These are phyloP conservation scores for Fissipunctia ypsillon DNA, from an alignment of 2,888 invertebrate genomes.

Conservation along the genomic window DNA sequence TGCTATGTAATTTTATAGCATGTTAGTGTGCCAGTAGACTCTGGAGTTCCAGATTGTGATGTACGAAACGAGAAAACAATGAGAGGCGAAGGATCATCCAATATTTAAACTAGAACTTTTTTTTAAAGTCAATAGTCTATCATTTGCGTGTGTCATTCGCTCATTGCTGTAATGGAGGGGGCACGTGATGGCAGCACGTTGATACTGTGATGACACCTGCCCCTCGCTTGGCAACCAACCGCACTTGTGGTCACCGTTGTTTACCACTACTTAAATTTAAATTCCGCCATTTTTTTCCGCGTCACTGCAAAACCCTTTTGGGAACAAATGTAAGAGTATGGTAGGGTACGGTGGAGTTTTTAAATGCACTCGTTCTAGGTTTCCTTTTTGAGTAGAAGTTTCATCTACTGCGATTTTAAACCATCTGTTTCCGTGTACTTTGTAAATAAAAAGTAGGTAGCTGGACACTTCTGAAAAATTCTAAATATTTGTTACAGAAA, in stretches of 20 bases:
- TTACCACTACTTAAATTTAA: conserved; percentile 37
- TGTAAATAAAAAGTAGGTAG: neutral
- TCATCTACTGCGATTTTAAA: neutral
- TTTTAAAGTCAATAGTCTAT: conserved; percentile 17
- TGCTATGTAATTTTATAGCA: neutral
- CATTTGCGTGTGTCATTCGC: conserved; percentile 33
- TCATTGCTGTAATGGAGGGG: conserved; percentile 59
- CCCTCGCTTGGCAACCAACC: conserved; percentile 39
- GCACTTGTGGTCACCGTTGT: conserved; percentile 51
- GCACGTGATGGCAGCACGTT: conserved; percentile 50
- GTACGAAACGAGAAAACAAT: neutral
- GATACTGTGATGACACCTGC: conserved; percentile 53
- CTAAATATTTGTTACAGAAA: neutral
- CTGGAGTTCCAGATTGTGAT: neutral
- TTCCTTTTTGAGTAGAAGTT: neutral
- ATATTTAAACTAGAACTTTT: conserved; percentile 27
- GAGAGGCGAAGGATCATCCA: neutral
- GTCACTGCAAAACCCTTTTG: neutral
- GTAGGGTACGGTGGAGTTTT: neutral
- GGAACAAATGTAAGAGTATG: conserved; percentile 9
- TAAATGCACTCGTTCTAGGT: conserved; percentile 9
- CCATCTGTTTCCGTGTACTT: neutral
- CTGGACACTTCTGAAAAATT: neutral
- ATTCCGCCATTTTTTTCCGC: conserved; percentile 15
- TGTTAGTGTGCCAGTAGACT: neutral